Percentiles rank a stretch among this genome's conserved stretches.
These are phyloP conservation scores for Copidosoma floridanum DNA, from an alignment of 1,140 invertebrate species.

Conservation along the genomic window DNA sequence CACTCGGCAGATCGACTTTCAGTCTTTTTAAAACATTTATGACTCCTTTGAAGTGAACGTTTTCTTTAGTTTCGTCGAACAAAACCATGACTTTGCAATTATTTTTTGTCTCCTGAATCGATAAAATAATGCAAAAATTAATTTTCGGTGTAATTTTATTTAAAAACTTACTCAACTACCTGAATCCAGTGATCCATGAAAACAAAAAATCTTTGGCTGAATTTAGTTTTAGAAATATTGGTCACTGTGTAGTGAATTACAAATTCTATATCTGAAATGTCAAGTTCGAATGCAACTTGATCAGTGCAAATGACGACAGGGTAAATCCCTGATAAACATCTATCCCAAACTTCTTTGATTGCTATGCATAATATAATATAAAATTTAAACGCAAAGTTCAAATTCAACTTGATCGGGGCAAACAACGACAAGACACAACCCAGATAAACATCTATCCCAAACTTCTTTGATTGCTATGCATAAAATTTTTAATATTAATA, in stretches of 20 bases:
- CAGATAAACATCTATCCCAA: constrained; percentile 39
- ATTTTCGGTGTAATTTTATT: not conserved
- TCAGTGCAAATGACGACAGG: constrained; percentile 52
- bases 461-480: constrained; percentile 36
- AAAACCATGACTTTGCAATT: constrained; percentile 44
- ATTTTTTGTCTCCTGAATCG: constrained; percentile 21
- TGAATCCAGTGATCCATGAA: constrained; percentile 45
- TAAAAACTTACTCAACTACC: constrained; percentile 29
- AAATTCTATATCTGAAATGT: constrained; percentile 45
- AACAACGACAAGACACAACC: constrained; percentile 46
- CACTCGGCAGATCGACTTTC: constrained; percentile 30
- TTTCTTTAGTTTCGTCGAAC: constrained; percentile 42
- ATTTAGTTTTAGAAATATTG: constrained; percentile 41
- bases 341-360: constrained; percentile 39
- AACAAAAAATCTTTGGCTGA: constrained; percentile 49
- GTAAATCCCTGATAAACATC: constrained; percentile 37
- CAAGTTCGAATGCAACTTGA: constrained; percentile 42
- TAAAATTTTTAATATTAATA: no score
- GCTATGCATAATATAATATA: constrained; percentile 32
- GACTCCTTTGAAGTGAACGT: constrained; percentile 44
- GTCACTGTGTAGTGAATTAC: constrained; percentile 51
- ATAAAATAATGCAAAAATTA: constrained; percentile 3
- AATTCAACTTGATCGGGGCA: constrained; percentile 48
- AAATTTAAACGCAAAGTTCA: constrained; percentile 44
- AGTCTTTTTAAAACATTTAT: constrained; percentile 44